Conservation (phyloP, 2,888 invertebrate species). For the Drosophila kanekoi region DNA sequence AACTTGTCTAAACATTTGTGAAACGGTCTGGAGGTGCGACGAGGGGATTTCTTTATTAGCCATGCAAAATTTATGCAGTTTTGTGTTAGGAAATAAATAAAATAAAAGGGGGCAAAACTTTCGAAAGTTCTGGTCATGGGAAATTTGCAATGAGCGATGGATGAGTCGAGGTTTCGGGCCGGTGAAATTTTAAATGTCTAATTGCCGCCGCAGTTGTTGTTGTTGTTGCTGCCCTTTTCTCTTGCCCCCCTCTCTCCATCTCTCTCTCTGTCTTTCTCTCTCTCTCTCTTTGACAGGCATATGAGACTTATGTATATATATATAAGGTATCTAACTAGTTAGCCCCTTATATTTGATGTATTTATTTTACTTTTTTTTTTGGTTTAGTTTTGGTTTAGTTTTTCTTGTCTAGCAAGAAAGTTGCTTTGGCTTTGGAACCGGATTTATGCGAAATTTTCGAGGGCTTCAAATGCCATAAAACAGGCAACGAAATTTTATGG, state of each 20-base stretch:
- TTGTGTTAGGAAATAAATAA: slow-evolving; percentile 20
- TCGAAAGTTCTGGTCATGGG: slow-evolving; percentile 73
- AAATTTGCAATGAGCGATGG: slow-evolving; percentile 64
- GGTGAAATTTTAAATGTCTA: slow-evolving; percentile 55
- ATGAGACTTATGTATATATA: background rate
- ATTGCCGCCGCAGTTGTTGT: slow-evolving; percentile 39
- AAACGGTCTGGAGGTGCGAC: slow-evolving; percentile 12
- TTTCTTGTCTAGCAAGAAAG: slow-evolving; percentile 44
- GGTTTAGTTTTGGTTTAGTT: background rate
- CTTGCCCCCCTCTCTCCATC: background rate
- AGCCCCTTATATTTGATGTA: slow-evolving; percentile 39
- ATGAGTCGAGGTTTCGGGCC: slow-evolving; percentile 25
- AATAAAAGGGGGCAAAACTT: slow-evolving; percentile 45
- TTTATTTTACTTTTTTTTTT: slow-evolving; percentile 23
- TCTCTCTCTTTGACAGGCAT: slow-evolving; percentile 5
- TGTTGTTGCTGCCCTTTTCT: background rate
- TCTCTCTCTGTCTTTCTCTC: slow-evolving; percentile 6
- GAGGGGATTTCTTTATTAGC: slow-evolving; percentile 39
- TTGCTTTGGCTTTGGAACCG: slow-evolving; percentile 33
- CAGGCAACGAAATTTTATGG: slow-evolving; percentile 38
- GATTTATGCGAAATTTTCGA: slow-evolving; percentile 41
- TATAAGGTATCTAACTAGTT: slow-evolving; percentile 11
- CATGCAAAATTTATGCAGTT: slow-evolving; percentile 73
- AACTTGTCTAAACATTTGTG: slow-evolving; percentile 6
- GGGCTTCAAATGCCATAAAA: slow-evolving; percentile 49